Evolutionary conservation across 2,113 vertebrate species (phyloP).

Genomic region (Phyllostomus discolor): DNA sequence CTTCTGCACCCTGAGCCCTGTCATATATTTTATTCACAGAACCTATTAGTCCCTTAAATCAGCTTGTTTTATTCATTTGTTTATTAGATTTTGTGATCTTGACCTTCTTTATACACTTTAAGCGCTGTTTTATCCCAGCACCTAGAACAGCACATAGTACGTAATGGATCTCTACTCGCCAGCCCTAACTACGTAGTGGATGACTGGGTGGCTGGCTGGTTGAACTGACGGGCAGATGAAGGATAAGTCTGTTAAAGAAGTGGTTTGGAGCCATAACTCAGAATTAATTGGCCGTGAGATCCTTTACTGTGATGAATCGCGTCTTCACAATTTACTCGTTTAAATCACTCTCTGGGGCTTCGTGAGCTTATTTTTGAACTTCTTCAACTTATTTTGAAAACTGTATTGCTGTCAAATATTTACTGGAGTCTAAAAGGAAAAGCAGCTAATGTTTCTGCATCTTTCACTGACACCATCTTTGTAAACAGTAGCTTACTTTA

Average conservation of each 20-base stretch:
- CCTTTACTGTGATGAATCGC: neutral
- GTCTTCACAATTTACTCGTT: neutral
- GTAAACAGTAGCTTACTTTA: conserved; percentile 23
- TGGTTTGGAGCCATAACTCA: neutral
- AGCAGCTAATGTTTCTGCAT: neutral
- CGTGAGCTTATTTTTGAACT: neutral
- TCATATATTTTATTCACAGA: neutral
- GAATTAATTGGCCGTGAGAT: neutral
- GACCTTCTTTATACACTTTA: neutral
- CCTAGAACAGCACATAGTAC: neutral
- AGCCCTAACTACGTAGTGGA: neutral
- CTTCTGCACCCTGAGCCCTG: neutral
- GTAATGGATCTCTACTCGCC: neutral
- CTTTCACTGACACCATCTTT: neutral
- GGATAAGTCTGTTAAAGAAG: neutral
- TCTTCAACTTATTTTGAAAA: neutral
- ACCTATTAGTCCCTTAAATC: neutral
- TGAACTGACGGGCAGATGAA: neutral
- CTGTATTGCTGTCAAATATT: neutral
- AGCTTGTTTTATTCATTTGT: neutral
- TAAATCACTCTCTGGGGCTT: neutral
- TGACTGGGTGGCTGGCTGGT: neutral
- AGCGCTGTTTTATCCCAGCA: neutral
- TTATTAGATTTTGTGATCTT: neutral
- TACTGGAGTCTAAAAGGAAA: neutral